Base-by-base conservation (phyloP, 2,888 invertebrate genomes). In the Nomada flava region DNA sequence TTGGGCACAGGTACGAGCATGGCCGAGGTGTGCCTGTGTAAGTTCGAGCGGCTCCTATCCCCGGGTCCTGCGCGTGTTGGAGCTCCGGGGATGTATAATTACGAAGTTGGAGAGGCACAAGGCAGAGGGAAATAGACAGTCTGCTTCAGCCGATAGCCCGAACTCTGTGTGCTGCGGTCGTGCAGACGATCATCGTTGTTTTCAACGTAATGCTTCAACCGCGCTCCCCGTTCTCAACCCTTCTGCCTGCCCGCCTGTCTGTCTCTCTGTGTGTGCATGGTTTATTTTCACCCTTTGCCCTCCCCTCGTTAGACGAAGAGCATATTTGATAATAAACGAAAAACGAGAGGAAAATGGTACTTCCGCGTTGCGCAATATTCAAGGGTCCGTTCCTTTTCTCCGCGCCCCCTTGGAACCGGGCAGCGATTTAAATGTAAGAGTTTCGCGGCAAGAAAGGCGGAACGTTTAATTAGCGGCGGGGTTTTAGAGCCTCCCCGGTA, bases 51-150 rank as follows among this genome's bases (percentile, higher is more conserved):
- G 57, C 76, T 83, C 84, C 88, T 85, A 88, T 88, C 88, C 65
- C 75, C 26, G 42, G 70, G 59, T 74, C 77, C 64, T 77, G 63
- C 64, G 63, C 42, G 71, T 68, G 71, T 77, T 76, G 50, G 67
- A 60, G 68, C 79, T 74, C 70, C 36, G 68, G 73, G 78, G 82
- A 79, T 82, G 85, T 86, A 15, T 47, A 87, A 88, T 88, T 88
- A 88, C 85, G 76, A 76, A 74, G 81, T 78, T 72, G 81, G 64
- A 75, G 79, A 64, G 79, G 73, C 73, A 71, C 57, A 42, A 5
- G 50, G 76, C 44, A 68, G 65, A 72, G 59, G 65, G 76, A 73
- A 60, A 60, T 79, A 80, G 74, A 78, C 74, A 55, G 83, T 83
- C 71, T 68, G 71, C 75, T 67, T 63, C 53, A 18, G 7, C 63